These are phyloP conservation scores for Sphaerophoria rueppellii DNA, from an alignment of 2,888 invertebrate species.

Conservation along the genomic window DNA sequence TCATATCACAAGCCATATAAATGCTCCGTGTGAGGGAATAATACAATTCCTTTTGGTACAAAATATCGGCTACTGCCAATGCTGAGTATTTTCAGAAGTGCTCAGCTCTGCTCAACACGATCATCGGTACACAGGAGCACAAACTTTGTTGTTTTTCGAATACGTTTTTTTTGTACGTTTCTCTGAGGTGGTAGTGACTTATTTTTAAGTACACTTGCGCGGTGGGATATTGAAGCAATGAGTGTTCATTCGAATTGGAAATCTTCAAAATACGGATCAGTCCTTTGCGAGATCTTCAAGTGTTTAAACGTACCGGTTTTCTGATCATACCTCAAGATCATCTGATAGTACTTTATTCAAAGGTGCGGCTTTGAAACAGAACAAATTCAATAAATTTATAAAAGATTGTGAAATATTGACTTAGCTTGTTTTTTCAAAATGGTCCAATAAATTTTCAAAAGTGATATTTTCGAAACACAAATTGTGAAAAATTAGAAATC, in stretches of 20 bases:
- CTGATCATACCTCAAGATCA: not conserved
- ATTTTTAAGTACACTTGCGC: conserved; percentile 73
- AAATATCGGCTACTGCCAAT: conserved; percentile 72
- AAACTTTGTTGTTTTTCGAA: conserved; percentile 42
- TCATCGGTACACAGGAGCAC: conserved; percentile 42
- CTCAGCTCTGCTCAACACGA: not conserved
- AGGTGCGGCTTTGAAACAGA: conserved; percentile 40
- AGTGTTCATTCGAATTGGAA: conserved; percentile 79
- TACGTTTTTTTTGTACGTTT: conserved; percentile 28
- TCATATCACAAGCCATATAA: not conserved
- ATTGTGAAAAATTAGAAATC: conserved; percentile 40
- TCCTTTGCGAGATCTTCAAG: conserved; percentile 81
- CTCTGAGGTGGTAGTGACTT: conserved; percentile 73
- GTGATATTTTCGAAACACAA: conserved; percentile 4
- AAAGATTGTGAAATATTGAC: conserved; percentile 29
- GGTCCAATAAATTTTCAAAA: conserved; percentile 28
- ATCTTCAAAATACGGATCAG: conserved; percentile 79
- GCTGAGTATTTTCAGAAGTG: conserved; percentile 44
- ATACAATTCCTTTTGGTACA: conserved; percentile 47
- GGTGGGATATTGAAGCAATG: conserved; percentile 69
- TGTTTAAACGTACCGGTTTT: conserved; percentile 77
- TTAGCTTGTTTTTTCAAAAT: not conserved
- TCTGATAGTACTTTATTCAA: conserved; percentile 20
- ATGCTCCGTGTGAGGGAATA: conserved; percentile 69
- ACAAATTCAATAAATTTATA: conserved; percentile 6